These are phyloP conservation scores for Otis tarda DNA, from an alignment of 2,113 vertebrate genomes.

Conservation along the genomic window DNA sequence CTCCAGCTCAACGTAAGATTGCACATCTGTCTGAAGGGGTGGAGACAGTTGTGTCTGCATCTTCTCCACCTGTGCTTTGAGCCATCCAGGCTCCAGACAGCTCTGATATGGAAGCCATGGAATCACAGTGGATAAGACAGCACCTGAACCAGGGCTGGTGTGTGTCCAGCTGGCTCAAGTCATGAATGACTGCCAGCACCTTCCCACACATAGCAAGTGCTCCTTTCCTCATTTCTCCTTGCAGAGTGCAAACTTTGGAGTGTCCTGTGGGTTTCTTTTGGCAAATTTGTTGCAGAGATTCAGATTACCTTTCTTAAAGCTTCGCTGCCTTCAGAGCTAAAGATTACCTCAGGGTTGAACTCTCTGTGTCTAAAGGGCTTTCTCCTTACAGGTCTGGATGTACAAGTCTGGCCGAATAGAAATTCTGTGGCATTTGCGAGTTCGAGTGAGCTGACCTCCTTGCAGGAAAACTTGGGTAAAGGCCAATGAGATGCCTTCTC, in stretches of 20 bases:
- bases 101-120: not conserved
- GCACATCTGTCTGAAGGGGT: not conserved
- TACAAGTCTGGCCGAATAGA: not conserved
- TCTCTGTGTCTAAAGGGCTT: not conserved
- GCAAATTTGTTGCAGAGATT: not conserved
- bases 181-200: not conserved
- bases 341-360: not conserved
- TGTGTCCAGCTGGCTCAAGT: not conserved
- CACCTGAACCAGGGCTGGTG: not conserved
- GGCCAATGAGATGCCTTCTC: not conserved
- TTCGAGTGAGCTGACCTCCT: not conserved
- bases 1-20: not conserved
- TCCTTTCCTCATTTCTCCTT: not conserved
- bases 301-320: not conserved
- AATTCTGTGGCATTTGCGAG: not conserved
- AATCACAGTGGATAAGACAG: not conserved
- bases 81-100: not conserved
- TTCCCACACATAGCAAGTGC: not conserved
- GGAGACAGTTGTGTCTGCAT: not conserved
- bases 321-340: not conserved
- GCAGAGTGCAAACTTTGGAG: not conserved
- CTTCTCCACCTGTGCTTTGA: not conserved
- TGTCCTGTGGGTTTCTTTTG: not conserved
- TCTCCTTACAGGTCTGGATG: not conserved
- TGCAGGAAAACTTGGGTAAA: not conserved